These are phyloP conservation scores for Labia minor DNA, from an alignment of 2,888 invertebrate species.

Conservation along the genomic window DNA sequence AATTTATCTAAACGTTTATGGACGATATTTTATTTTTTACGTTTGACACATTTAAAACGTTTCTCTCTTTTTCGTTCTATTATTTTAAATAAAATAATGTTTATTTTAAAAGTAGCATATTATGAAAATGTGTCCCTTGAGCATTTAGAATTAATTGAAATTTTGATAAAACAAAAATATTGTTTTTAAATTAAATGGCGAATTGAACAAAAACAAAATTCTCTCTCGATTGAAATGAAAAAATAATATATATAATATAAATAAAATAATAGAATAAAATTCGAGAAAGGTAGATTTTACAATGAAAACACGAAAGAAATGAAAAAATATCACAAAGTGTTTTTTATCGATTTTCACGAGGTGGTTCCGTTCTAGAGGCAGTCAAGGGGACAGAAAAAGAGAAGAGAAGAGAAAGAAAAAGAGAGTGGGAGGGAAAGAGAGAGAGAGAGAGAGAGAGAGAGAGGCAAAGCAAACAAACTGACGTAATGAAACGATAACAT, in stretches of 20 bases:
- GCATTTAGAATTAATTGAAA: no score
- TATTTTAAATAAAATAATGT: no score
- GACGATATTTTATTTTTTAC: no score
- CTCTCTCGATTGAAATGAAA: not conserved
- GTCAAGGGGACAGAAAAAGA: not conserved
- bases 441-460: not conserved
- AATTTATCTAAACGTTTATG: no score
- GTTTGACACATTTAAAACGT: no score
- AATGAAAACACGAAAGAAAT: constrained; percentile 13
- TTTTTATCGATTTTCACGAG: constrained; percentile 1
- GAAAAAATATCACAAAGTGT: constrained; percentile 13
- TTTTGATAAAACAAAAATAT: constrained; percentile 2
- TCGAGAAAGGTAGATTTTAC: not conserved
- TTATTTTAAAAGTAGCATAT: no score
- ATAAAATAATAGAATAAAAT: not conserved
- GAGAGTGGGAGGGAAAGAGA: not conserved
- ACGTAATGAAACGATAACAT: constrained; percentile 1
- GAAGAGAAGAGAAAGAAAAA: not conserved
- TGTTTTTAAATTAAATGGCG: not conserved
- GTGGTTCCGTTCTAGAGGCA: not conserved
- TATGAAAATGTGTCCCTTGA: no score
- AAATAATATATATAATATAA: not conserved
- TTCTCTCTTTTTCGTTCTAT: no score
- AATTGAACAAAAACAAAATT: no score
- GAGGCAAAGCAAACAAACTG: not conserved